phyloP scores from a whole-genome alignment of 2,888 invertebrate genomes.

The Hirtodrosophila alboralis region DNA sequence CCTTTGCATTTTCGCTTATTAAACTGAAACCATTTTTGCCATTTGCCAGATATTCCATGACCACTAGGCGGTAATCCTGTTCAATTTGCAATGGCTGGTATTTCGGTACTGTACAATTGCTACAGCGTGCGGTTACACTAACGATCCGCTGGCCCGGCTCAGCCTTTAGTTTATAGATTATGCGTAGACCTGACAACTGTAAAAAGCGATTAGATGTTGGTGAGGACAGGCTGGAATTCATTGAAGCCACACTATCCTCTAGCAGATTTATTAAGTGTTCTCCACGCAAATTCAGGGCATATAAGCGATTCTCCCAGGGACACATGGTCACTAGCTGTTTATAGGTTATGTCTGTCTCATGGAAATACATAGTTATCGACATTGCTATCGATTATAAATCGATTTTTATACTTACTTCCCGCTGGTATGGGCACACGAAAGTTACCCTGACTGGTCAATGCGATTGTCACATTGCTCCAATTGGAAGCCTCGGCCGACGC shows the following conservation, averaged over 20 bases:
- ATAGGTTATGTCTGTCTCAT: conserved; percentile 88
- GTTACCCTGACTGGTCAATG: conserved; percentile 88
- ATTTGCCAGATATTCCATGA: conserved; percentile 87
- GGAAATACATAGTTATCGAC: not conserved
- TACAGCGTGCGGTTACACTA: conserved; percentile 86
- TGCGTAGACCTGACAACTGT: conserved; percentile 86
- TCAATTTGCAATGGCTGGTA: conserved; percentile 86
- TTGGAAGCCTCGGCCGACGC: conserved; percentile 78
- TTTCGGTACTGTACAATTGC: conserved; percentile 87
- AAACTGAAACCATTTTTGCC: conserved; percentile 89
- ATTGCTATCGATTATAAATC: not conserved
- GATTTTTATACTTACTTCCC: conserved; percentile 85
- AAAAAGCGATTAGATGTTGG: conserved; percentile 78
- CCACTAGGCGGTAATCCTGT: conserved; percentile 87
- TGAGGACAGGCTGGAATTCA: conserved; percentile 44
- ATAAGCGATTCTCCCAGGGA: conserved; percentile 91
- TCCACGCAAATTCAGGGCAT: conserved; percentile 89
- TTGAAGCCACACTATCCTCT: conserved; percentile 85
- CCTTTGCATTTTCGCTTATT: conserved; percentile 80
- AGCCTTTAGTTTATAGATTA: conserved; percentile 86
- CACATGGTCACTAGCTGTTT: conserved; percentile 88
- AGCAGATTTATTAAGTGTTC: conserved; percentile 86
- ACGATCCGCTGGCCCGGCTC: conserved; percentile 86
- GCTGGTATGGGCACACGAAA: conserved; percentile 88
- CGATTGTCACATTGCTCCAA: conserved; percentile 89